Conservation (phyloP, 2,888 invertebrate genomes). For the Petrolisthes manimaculis region DNA sequence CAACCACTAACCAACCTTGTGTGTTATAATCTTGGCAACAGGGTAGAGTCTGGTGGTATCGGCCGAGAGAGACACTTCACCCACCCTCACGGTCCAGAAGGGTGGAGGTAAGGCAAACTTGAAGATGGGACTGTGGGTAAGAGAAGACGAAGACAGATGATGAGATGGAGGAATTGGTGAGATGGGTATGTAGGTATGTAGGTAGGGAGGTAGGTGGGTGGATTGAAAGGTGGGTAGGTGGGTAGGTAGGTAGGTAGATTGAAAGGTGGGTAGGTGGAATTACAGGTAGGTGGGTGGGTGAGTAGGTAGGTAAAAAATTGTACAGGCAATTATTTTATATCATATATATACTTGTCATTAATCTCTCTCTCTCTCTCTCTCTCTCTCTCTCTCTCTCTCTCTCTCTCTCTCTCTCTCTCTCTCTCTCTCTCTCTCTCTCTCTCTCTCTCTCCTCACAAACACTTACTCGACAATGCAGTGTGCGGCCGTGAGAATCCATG, state of each 20-base stretch:
- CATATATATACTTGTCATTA: neutral
- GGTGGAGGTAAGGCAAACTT: slow-evolving; percentile 63
- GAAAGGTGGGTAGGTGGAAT: too few species aligned
- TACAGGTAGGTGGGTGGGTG: too few species aligned
- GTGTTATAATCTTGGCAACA: slow-evolving; percentile 63
- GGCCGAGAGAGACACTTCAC: slow-evolving; percentile 68
- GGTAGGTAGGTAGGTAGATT: too few species aligned
- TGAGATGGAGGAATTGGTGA: too few species aligned
- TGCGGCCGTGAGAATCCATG: slow-evolving; percentile 65
- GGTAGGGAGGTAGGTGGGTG: too few species aligned
- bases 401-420: too few species aligned
- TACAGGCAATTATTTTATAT: too few species aligned
- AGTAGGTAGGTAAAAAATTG: neutral
- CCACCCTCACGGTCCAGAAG: slow-evolving; percentile 68
- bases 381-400: too few species aligned
- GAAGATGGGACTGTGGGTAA: slow-evolving; percentile 67
- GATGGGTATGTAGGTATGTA: too few species aligned
- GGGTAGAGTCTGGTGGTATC: slow-evolving; percentile 65
- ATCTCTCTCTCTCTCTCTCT: too few species aligned
- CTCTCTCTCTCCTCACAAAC: neutral
- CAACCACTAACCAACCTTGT: slow-evolving; percentile 57
- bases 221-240: too few species aligned
- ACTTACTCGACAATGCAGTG: slow-evolving; percentile 66
- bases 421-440: neutral
- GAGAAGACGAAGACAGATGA: neutral